Evolutionary conservation across 1,140 invertebrate genomes (phyloP), one percentile per base, ranked within the genome.

Genomic region (Diploscapter pachys): DNA sequence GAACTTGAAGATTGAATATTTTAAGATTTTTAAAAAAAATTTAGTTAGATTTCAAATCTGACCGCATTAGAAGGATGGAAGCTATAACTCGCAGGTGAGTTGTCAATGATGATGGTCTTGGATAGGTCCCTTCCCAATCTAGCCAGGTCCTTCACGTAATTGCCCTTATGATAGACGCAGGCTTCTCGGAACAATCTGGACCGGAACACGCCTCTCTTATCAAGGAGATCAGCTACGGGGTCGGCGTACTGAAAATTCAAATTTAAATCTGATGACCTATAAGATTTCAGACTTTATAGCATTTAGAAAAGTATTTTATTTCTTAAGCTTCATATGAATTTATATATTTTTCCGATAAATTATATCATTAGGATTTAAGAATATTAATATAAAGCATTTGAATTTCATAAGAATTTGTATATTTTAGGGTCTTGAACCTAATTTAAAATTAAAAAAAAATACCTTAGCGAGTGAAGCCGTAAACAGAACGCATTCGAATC

Each of bases 21-120:
- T n/a, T 72, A 75, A 59, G 3, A 48, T 57, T 74, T 76, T 31
- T 51, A 64, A 50, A 49, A 13, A 61, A 56, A 64, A 8, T 31
- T 53, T 63, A 72, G 61, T 61, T 4, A 66, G 31, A 48, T 8
- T n/a, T 77, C 54, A 31, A 52, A 31, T 31, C 92, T 93, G 89
- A 98, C 95, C 86, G 96, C 96, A 90, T 99, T 98, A 87, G 98
- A 93, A 86, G 96, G 96, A 91, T 99, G 97, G 91, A 99, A 99
- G 89, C 98, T 96, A 89, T 99, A 99, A 75, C 94, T 97, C 82
- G 95, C 96, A 81, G 96, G 96, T 82, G 95, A 98, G 89, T 99
- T 99, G 89, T 99, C 97, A 78, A 99, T 92, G 85, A 99, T 99
- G 83, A 99, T 91, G 85, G 98, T 95, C 88, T 95, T 92, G 82